A percentile compares a stretch with the other conserved stretches of the same genome.
Conservation (phyloP, 1,140 invertebrate genomes). For the Bombus terrestris region DNA sequence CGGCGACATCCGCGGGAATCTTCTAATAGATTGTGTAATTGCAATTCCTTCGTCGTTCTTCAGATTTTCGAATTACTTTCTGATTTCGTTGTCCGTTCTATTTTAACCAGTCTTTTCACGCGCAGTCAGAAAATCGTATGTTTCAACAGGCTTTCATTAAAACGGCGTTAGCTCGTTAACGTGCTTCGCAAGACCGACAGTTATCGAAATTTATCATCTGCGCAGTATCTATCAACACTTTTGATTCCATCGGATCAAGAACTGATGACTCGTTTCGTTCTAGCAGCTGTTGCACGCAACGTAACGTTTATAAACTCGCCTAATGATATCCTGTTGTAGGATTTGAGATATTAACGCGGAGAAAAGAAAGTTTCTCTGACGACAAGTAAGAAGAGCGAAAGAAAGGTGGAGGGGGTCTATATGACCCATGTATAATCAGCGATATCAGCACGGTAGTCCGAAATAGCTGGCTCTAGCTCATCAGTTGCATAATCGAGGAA, state of each 20-base stretch:
- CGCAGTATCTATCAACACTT: not conserved
- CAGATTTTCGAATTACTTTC: not conserved
- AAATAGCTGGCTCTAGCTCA: conserved; percentile 61
- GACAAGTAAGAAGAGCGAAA: not conserved
- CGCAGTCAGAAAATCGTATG: too few relatives aligned
- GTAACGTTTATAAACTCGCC: not conserved
- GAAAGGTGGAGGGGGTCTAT: not conserved
- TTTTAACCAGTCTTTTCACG: not conserved
- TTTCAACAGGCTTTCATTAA: not conserved
- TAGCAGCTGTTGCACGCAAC: not conserved
- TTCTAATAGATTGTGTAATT: conserved; percentile 37
- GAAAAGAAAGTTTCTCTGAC: not conserved
- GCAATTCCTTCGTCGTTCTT: not conserved
- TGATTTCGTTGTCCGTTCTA: not conserved
- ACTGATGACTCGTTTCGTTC: not conserved
- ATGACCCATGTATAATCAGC: not conserved
- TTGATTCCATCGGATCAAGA: not conserved
- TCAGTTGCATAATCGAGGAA: conserved; percentile 68
- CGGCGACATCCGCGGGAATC: conserved; percentile 51
- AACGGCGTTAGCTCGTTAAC: not conserved
- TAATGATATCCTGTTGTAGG: not conserved
- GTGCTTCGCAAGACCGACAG: not conserved
- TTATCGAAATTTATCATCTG: not conserved
- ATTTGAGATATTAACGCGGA: not conserved
- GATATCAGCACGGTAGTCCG: conserved; percentile 43